A percentile compares a stretch with the other conserved stretches of the same genome.
These are phyloP conservation scores for Brachyistius frenatus DNA, from an alignment of 2,113 vertebrate genomes.

Conservation along the genomic window DNA sequence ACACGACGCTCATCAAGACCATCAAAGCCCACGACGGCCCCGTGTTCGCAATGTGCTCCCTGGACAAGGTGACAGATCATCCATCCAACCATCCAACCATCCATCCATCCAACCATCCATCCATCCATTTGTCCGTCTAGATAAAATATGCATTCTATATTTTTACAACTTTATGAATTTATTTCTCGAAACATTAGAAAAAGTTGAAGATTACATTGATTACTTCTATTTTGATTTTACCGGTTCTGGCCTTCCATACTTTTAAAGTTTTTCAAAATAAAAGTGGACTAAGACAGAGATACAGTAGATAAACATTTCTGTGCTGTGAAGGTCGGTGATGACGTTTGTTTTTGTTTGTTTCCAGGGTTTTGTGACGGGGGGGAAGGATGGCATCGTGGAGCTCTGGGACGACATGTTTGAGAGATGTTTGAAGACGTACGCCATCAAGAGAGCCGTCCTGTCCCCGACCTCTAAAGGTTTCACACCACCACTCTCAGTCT, in stretches of 20 bases:
- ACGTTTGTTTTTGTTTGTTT: not conserved
- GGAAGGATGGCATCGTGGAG: slow-evolving; percentile 96
- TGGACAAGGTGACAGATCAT: slow-evolving; percentile 91
- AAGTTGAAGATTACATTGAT: too few species aligned
- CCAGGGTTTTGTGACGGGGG: slow-evolving; percentile 97
- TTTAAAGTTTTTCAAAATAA: too few species aligned
- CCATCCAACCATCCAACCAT: not conserved
- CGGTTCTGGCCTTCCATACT: too few species aligned
- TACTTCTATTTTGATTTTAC: too few species aligned
- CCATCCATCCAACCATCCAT: not conserved
- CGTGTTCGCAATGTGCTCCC: slow-evolving; percentile 95
- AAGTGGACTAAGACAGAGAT: too few species aligned
- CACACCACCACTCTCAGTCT: not conserved
- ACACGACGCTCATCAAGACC: slow-evolving; percentile 91
- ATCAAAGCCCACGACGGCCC: slow-evolving; percentile 97
- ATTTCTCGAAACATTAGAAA: too few species aligned
- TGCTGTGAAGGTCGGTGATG: too few species aligned
- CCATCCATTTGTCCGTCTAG: too few species aligned
- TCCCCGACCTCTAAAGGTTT: slow-evolving; percentile 96
- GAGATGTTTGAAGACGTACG: slow-evolving; percentile 96
- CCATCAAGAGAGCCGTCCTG: slow-evolving; percentile 94
- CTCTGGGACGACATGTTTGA: slow-evolving; percentile 99
- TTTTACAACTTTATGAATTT: too few species aligned
- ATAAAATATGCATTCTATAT: too few species aligned
- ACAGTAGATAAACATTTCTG: too few species aligned